Conservation (phyloP, 2,888 invertebrate genomes). For the Megastigmus dorsalis region DNA sequence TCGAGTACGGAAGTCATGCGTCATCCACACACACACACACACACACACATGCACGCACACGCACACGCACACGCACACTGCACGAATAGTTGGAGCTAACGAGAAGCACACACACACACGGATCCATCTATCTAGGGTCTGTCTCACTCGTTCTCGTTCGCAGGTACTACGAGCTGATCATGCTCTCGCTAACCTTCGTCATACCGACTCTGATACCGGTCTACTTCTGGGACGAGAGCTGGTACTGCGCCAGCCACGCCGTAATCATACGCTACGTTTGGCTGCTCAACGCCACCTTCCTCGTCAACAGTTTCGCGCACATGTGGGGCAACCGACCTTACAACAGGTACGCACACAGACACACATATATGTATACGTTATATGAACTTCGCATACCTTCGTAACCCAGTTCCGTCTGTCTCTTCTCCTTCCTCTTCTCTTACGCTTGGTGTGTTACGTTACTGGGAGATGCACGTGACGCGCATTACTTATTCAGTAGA, state of each 20-base stretch:
- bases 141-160: constrained; percentile 14
- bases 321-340: constrained; percentile 74
- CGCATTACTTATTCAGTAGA: constrained; percentile 33
- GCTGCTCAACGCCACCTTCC: constrained; percentile 79
- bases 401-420: constrained; percentile 12
- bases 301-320: constrained; percentile 80
- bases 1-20: constrained; percentile 16
- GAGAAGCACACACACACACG: neutral
- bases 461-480: neutral
- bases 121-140: too few relatives aligned
- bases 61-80: neutral
- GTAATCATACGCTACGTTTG: constrained; percentile 76
- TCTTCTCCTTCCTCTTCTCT: too few relatives aligned
- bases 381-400: too few relatives aligned
- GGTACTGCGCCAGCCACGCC: constrained; percentile 66
- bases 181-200: constrained; percentile 76
- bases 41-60: too few relatives aligned
- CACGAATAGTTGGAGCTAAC: too few relatives aligned
- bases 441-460: too few relatives aligned
- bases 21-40: neutral
- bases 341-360: constrained; percentile 72
- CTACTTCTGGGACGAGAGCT: constrained; percentile 78
- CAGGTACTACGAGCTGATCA: constrained; percentile 77
- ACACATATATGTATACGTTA: neutral
- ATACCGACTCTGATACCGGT: constrained; percentile 78